Base-by-base conservation (phyloP, 2,797 vertebrate species). In the Xiphophorus birchmanni region DNA sequence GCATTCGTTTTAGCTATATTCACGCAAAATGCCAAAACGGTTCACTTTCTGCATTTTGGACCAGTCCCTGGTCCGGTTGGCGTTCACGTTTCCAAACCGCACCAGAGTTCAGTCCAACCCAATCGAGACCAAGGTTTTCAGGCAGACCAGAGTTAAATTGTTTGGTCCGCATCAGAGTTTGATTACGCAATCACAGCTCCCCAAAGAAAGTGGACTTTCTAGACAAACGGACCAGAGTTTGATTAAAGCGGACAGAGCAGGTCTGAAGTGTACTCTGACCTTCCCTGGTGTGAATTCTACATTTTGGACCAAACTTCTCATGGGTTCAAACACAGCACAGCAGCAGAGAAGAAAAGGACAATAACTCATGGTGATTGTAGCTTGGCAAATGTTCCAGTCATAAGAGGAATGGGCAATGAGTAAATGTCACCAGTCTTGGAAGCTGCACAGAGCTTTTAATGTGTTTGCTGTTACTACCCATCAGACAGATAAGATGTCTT, bases 381-480 rank as follows among this genome's bases (percentile, higher is more conserved):
- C 91, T 91, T 89, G 89, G 93, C 91, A 89, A 93, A 92, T 58
- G 29, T 81, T n/a, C 40, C 56, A 8, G 74, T 87, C 84, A 79
- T 94, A 92, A 94, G 95, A 86, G 73, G 75, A 47, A 72, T 85
- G 88, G 92, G 92, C 84, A 79, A 73, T 82, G 88, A 80, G 81
- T 92, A 92, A 94, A 93, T 93, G 92, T 91, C 92, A 93, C 83
- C 80, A 72, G 88, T 88, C 80, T 88, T 93, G 84, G 87, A 84
- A 87, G 85, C 87, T 73, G 82, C 86, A 78, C 82, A 40, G 83
- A 82, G 82, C 80, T 92, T 94, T 93, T 90, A 90, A 95, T 95
- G 93, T 92, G 90, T 91, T 86, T 58, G 84, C 80, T 93, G 92
- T 95, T 94, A 93, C 92, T 87, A 88, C 89, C 89, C 87, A 92